Base-by-base conservation (phyloP, 2,113 vertebrate species). In the Xiphias gladius region DNA sequence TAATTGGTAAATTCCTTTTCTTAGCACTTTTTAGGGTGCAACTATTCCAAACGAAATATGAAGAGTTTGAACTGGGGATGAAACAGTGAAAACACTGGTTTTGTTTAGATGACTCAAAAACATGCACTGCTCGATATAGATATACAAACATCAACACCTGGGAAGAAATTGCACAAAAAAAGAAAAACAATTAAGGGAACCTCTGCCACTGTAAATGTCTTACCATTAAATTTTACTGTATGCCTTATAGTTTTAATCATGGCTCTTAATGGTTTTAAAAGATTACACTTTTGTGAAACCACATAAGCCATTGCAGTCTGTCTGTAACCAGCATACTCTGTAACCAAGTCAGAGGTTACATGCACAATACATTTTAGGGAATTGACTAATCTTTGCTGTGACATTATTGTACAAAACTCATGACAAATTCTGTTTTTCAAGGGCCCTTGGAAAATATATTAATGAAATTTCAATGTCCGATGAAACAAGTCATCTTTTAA, bases 381-480 rank as follows among this genome's bases (percentile, higher is more conserved):
- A 92, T 85, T 92, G 92, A 96, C 83, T 93, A 94, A 95, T 95
- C 92, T 92, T 78, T 68, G 73, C 75, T 72, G 90, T 94, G 94
- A 94, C 93, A 94, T 95, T 95, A 93, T 72, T 82, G 87, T 87
- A 88, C 87, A 91, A 92, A 94, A 90, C 93, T 94, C 78, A 93
- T 95, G 92, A 95, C 94, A 76, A 94, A 95, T 95, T 94, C 83
- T 89, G 90, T 94, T 94, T 92, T 94, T 91, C 89, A 37, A 50
- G 69, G 84, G 69, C 87, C 84, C 85, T 88, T 64, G 85, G 90
- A 91, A 95, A 96, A 95, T 95, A 93, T 96, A 96, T 96, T 95
- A 94, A 96, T 96, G 94, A 95, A 95, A 95, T 96, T 93, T 94
- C 94, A 94, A 95, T 94, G 94, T 95, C 92, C 94, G 85, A 94